phyloP scores from a whole-genome alignment of 2,888 invertebrate species.

The Nomada flava region DNA sequence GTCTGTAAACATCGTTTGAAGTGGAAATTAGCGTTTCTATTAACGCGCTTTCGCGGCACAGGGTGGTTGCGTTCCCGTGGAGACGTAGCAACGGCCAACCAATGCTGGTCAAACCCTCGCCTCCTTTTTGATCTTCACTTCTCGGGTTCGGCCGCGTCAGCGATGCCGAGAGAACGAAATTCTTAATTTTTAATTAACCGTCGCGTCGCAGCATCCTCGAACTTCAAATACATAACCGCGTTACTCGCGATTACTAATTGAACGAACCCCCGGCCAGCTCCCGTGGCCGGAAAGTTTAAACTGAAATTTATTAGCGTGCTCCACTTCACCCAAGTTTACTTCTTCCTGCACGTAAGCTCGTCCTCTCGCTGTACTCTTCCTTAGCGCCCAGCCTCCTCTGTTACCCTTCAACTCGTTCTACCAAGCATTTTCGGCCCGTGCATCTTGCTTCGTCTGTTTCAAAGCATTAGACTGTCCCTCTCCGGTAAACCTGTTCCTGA shows the following conservation, averaged over 20 bases:
- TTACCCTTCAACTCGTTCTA: background rate
- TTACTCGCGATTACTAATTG: slow-evolving; percentile 65
- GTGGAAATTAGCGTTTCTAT: slow-evolving; percentile 58
- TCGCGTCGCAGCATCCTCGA: slow-evolving; percentile 43
- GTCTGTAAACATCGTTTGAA: slow-evolving; percentile 51
- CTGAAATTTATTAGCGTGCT: slow-evolving; percentile 72
- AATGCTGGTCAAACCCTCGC: background rate
- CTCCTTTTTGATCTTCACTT: slow-evolving; percentile 23
- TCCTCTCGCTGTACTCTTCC: slow-evolving; percentile 9
- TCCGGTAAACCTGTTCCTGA: slow-evolving; percentile 18
- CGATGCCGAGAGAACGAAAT: slow-evolving; percentile 40
- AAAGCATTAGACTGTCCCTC: slow-evolving; percentile 9
- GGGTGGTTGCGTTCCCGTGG: slow-evolving; percentile 33
- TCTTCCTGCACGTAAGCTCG: slow-evolving; percentile 57
- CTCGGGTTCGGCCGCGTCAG: slow-evolving; percentile 1
- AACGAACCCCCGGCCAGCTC: slow-evolving; percentile 67
- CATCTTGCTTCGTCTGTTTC: slow-evolving; percentile 15
- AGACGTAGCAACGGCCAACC: slow-evolving; percentile 43
- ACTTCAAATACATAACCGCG: slow-evolving; percentile 68
- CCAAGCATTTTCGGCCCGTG: background rate
- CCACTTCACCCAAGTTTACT: slow-evolving; percentile 59
- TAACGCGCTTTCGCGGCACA: slow-evolving; percentile 37
- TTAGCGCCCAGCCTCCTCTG: too few relatives aligned
- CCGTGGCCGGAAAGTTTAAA: slow-evolving; percentile 72
- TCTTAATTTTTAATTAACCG: slow-evolving; percentile 75